Evolutionary conservation across 2,113 vertebrate species (phyloP), one percentile per base, ranked within the genome.

Genomic region (Columba livia): DNA sequence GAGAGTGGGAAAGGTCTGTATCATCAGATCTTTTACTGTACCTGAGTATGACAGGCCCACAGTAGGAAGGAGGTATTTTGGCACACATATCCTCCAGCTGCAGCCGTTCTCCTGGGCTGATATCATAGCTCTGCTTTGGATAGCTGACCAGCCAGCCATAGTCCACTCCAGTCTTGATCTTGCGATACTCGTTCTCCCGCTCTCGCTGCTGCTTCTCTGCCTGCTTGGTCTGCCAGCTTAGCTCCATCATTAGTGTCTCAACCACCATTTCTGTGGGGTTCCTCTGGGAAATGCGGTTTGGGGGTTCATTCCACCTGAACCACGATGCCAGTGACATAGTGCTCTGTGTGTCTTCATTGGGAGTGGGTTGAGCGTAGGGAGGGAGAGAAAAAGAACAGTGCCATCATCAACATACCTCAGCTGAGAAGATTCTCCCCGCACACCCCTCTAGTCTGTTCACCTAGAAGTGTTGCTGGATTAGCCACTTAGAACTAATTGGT

Each of bases 201-300:
- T 98, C 98, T 9, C 98, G 96, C 79, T 99, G 99, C 97, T 98
- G 98, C 93, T 98, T 97, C 98, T 99, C 99, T 0, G 98, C 98
- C 97, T 99, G 99, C 79, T 99, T 99, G 91, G 98, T 97, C 98
- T 99, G 99, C 98, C 99, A 99, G 75, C 74, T 97, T 85, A 99
- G 98, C 98, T 99, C 99, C 98, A 99, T 97, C 99, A 99, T 99
- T 67, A 99, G 98, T 1, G 99, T 99, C 73, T 99, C 99, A 3
- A 98, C 98, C 96, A 99, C 99, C 98, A 99, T 98, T 56, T 99
- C 98, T 0, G 98, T 97, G 1, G 99, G 98, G 66, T 94, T 99
- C 73, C 98, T 97, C 72, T 98, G 91, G 2, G 98, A 97, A 86
- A 98, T 97, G 58, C 98, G 97, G 51, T 93, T 88, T 14, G 98